Conservation (phyloP, 1,140 invertebrate genomes). For the Pantala flavescens region DNA sequence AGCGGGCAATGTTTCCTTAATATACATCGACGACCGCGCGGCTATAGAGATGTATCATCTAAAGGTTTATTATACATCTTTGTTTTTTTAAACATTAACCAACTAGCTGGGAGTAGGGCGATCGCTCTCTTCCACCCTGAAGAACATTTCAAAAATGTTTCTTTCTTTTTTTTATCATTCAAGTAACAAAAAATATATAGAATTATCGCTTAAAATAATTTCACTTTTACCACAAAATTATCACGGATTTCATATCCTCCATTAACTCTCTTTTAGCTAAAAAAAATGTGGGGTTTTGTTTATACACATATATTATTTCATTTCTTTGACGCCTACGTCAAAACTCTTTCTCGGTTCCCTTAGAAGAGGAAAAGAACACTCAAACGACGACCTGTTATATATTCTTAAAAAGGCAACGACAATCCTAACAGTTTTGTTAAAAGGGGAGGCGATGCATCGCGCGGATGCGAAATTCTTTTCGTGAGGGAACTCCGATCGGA, state of each 20-base stretch:
- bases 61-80: neutral
- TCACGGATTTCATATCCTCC: neutral
- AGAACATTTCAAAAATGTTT: neutral
- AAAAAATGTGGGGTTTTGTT: neutral
- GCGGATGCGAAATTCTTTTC: too few species aligned
- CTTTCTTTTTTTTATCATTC: neutral
- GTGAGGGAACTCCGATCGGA: too few species aligned
- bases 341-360: neutral
- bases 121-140: neutral
- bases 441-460: too few species aligned
- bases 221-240: constrained; percentile 10
- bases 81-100: neutral
- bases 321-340: too few species aligned
- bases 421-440: neutral
- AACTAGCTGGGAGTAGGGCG: neutral
- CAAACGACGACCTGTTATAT: neutral
- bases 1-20: neutral
- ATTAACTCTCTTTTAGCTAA: neutral
- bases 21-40: neutral
- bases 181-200: constrained; percentile 1
- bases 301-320: neutral
- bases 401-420: neutral
- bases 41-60: neutral
- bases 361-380: neutral
- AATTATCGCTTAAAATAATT: constrained; percentile 6